Conservation (phyloP, 2,797 vertebrate genomes). For the Chloroceryle inda region DNA sequence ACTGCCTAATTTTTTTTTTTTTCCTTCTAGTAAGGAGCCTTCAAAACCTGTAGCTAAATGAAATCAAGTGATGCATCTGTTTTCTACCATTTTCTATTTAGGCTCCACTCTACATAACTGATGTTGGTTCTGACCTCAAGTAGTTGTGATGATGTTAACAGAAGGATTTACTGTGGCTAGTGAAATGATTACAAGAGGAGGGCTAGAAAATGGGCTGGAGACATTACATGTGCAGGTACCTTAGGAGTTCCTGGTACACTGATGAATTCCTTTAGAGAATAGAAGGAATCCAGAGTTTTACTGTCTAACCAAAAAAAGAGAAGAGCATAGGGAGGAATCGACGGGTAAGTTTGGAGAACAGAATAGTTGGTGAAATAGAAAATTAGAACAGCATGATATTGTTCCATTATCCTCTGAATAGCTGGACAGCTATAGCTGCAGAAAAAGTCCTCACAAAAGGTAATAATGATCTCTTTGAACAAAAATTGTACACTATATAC, state of each 20-base stretch:
- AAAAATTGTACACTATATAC: background rate
- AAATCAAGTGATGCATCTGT: background rate
- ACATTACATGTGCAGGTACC: background rate
- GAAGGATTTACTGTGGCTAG: background rate
- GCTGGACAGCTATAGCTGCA: background rate
- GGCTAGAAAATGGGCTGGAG: background rate
- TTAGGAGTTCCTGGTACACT: background rate
- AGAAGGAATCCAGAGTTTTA: background rate
- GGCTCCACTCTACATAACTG: background rate
- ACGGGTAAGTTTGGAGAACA: background rate
- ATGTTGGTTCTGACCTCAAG: background rate
- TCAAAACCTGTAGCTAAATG: slow-evolving; percentile 28
- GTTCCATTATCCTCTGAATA: background rate
- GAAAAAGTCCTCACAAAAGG: background rate
- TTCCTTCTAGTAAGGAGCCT: slow-evolving; percentile 1
- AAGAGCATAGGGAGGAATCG: background rate
- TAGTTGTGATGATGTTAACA: background rate
- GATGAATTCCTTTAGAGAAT: background rate
- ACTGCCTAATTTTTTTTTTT: slow-evolving; percentile 2
- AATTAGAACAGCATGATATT: background rate
- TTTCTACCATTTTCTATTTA: background rate
- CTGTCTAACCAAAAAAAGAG: background rate
- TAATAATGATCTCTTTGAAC: background rate
- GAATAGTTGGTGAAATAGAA: background rate
- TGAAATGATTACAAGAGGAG: background rate